Evolutionary conservation across 1,140 invertebrate species (phyloP), one percentile per base, ranked within the genome.

Genomic region (Tenebrio molitor): DNA sequence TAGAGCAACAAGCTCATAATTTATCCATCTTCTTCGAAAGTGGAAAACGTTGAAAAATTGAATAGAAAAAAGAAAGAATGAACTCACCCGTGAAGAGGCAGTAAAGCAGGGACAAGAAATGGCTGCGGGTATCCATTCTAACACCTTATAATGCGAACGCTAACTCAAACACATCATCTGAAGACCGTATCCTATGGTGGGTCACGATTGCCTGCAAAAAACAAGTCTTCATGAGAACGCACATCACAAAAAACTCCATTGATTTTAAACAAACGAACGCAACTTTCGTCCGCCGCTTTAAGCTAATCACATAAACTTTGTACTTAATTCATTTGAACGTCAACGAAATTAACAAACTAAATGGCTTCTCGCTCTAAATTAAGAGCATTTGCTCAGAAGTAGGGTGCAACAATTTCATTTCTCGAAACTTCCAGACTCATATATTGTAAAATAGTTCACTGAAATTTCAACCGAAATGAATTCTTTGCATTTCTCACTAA

Each of bases 31-130:
- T 21, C 53, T 21, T 10, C 16, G 10, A 39, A 39, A n/a, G 36
- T 39, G 29, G 17, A 33, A 62, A 62, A 62, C 29, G 53, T 29
- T 62, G 29, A 23, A 21, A 62, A 44, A 42, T 36, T 44, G 17
- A 66, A 66, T 39, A 64, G 29, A 33, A 19, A 21, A 15, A 42
- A 65, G 10, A 21, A 12, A 8, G 10, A 50, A 16, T 41, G 21
- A 67, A 74, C 72, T 65, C 62, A 74, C 72, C 67, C 36, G 34
- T 70, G 36, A 74, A 68, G 16, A 74, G 25, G 67, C 72, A 74
- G 67, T 67, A 74, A 21, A 62, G 53, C 66, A 74, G 29, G n/a
- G 50, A 39, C 14, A 70, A 23, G 14, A 69, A 29, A 17, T 58
- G 58, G 33, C 44, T 41, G 39, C 58, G 10, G 33, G 33, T n/a